Conservation (phyloP, 2,113 vertebrate genomes). For the Zosterops hypoxanthus region DNA sequence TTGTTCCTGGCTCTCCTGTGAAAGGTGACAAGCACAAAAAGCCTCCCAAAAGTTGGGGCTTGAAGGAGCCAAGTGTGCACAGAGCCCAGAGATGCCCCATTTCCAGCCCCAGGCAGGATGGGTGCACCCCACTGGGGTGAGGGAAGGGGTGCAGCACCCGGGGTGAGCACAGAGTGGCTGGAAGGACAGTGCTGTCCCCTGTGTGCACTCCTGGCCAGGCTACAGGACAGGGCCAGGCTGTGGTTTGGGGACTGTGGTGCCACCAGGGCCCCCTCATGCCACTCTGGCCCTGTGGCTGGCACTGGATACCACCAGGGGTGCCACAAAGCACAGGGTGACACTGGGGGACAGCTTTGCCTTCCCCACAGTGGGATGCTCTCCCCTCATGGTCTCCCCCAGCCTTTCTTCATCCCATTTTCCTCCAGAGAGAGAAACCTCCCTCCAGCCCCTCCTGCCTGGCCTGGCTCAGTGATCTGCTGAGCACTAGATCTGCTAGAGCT, state of each 20-base stretch:
- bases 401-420: background rate
- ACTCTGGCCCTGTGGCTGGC: fast-evolving
- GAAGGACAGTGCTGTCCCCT: fast-evolving
- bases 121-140: background rate
- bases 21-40: background rate
- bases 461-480: background rate
- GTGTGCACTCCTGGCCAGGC: fast-evolving
- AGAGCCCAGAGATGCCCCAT: fast-evolving
- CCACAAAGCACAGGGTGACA: background rate
- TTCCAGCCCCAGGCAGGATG: background rate
- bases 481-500: no score
- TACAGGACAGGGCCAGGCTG: background rate
- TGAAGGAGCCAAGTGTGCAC: background rate
- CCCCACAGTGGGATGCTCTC: fast-evolving
- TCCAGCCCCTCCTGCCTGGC: background rate
- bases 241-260: background rate
- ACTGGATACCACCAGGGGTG: fast-evolving
- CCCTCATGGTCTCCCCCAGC: background rate
- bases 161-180: background rate
- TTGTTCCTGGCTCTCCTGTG: background rate
- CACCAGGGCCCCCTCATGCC: fast-evolving
- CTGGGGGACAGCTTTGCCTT: background rate
- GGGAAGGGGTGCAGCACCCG: background rate
- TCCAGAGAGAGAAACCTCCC: background rate
- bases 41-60: background rate